These are phyloP conservation scores for Rhyacophila brunnea DNA, from an alignment of 1,140 invertebrate species.

Conservation along the genomic window DNA sequence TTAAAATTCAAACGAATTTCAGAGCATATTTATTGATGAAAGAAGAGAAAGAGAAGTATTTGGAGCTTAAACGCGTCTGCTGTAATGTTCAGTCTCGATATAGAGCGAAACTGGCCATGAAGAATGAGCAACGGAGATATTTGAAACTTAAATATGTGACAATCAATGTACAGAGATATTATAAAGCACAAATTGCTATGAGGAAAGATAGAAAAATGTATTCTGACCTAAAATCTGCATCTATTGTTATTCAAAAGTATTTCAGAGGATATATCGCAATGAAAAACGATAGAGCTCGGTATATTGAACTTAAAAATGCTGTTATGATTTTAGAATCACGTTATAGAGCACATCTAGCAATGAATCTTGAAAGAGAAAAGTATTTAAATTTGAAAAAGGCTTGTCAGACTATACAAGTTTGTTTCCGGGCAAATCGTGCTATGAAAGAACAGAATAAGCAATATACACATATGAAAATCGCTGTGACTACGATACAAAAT, in stretches of 20 bases:
- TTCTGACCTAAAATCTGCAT: constrained; percentile 27
- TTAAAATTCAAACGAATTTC: constrained; percentile 48
- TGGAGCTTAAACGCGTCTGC: constrained; percentile 40
- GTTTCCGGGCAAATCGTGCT: constrained; percentile 38
- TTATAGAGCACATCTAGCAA: constrained; percentile 34
- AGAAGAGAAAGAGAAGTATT: constrained; percentile 41
- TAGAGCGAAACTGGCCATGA: constrained; percentile 43
- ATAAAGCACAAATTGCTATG: constrained; percentile 1
- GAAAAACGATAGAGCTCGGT: constrained; percentile 15
- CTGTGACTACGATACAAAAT: constrained; percentile 2
- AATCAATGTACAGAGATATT: constrained; percentile 37
- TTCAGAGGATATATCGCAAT: constrained; percentile 35
- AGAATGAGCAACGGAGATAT: constrained; percentile 44
- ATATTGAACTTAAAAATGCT: constrained; percentile 33
- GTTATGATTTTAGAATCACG: constrained; percentile 39
- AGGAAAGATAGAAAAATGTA: constrained; percentile 28
- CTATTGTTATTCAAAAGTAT: constrained; percentile 32
- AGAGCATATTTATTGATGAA: constrained; percentile 45
- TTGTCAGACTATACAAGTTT: constrained; percentile 41
- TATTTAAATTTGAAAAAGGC: constrained; percentile 22
- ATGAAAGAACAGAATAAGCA: constrained; percentile 23
- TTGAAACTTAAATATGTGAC: constrained; percentile 36
- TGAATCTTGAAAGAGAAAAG: constrained; percentile 26
- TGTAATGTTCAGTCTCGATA: constrained; percentile 51
- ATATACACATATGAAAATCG: constrained; percentile 7